Evolutionary conservation across 2,113 vertebrate species (phyloP), one percentile per base, ranked within the genome.

Genomic region (Cyprinodon brontotheroides): DNA sequence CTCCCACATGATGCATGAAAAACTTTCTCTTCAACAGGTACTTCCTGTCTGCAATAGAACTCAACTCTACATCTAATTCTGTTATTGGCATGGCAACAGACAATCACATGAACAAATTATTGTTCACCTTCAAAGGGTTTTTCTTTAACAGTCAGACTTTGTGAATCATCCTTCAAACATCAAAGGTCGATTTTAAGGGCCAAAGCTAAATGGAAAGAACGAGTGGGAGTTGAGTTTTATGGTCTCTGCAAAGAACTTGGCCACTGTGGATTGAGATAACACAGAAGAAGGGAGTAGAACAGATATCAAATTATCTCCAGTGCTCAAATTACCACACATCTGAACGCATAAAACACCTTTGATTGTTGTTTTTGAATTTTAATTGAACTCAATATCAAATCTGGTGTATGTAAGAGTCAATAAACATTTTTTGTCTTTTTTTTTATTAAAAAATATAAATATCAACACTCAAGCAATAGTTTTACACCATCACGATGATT

Each of bases 11-110:
- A 29, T 36, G 11, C 5, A 8, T 22, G 22, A 41, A 48, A 11
- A 73, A 59, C 41, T 39, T 75, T 17, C 20, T 11, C 64, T 37
- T 17, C 53, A 63, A 57, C 71, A 68, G 68, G 70, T 73, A 71
- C 53, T 77, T 65, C 73, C 68, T 81, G 85, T 76, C 78, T 68
- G 53, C 74, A 75, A 84, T 83, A 2, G 70, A 83, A 29, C 75
- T 74, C 68, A 74, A 53, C 61, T 72, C 61, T 5, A 1, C 38
- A 22, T 45, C 38, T 37, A 57, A 70, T 62, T 45, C 36, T 38
- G 77, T 11, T 68, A 65, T 70, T 78, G 67, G 69, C 72, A 69
- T 1, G 17, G 72, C 50, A 72, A 83, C 78, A 86, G 71, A 0
- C 40, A 86, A 38, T 29, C 41, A 15, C n/a, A 29, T 41, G 4